Conservation (phyloP, 2,113 vertebrate genomes). For the Zingel zingel region DNA sequence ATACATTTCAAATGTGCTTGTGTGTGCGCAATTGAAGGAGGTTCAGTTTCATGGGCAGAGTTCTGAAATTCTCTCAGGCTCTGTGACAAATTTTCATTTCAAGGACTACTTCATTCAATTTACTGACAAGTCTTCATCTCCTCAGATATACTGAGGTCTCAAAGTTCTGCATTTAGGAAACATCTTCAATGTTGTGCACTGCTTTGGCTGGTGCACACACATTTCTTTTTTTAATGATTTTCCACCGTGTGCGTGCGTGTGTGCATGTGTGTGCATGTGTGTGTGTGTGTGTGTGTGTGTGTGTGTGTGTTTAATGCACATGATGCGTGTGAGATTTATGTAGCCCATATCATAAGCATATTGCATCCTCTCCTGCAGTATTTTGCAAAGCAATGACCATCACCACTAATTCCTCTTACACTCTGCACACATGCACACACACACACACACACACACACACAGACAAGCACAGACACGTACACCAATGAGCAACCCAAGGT, state of each 20-base stretch:
- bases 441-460: slow-evolving; percentile 7
- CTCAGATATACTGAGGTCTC: not conserved
- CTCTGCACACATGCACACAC: not conserved
- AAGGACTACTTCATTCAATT: not conserved
- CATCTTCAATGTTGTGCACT: not conserved
- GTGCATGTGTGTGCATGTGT: not conserved
- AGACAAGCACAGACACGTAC: slow-evolving; percentile 7
- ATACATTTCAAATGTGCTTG: slow-evolving; percentile 3
- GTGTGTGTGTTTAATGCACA: not conserved
- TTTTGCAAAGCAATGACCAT: slow-evolving; percentile 53
- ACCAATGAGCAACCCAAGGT: slow-evolving; percentile 62
- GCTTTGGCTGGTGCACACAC: not conserved
- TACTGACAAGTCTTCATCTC: not conserved
- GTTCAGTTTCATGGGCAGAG: slow-evolving; percentile 3
- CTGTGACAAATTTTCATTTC: not conserved
- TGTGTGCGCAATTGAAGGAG: not conserved
- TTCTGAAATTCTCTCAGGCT: not conserved
- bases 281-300: not conserved
- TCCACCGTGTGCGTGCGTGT: not conserved
- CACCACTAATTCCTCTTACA: slow-evolving; percentile 40
- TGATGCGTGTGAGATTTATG: slow-evolving; percentile 31
- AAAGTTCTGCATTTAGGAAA: not conserved
- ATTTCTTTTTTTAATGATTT: not conserved
- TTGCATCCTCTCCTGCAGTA: slow-evolving; percentile 32
- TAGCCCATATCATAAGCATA: slow-evolving; percentile 36